These are phyloP conservation scores for Callospermophilus lateralis DNA, from an alignment of 2,113 vertebrate species.

Conservation along the genomic window DNA sequence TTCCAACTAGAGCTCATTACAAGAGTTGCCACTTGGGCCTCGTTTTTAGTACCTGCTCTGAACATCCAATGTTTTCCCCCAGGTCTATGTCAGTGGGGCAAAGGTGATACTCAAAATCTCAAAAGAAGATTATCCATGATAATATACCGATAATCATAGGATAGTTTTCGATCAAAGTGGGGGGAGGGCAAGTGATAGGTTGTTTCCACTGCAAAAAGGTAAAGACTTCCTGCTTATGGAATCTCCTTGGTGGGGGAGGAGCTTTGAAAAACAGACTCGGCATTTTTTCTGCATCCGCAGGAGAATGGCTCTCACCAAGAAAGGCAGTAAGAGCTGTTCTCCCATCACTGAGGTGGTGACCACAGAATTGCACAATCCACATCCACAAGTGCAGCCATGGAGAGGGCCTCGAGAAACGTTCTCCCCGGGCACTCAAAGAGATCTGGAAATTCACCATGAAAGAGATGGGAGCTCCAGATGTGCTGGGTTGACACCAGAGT, in stretches of 20 bases:
- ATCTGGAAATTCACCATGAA: slow-evolving; percentile 95
- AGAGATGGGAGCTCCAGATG: slow-evolving; percentile 94
- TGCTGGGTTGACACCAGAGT: slow-evolving; percentile 93
- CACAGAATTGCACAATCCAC: background rate
- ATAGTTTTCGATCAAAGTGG: background rate
- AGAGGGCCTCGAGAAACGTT: slow-evolving; percentile 91
- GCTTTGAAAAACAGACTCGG: background rate
- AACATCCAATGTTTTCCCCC: background rate
- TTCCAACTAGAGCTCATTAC: background rate
- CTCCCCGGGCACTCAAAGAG: slow-evolving; percentile 82
- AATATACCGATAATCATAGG: background rate
- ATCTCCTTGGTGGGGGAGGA: background rate
- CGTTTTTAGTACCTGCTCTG: background rate
- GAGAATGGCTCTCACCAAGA: background rate
- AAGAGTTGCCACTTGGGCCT: background rate
- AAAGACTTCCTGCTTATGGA: background rate
- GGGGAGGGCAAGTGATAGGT: background rate
- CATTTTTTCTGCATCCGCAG: background rate
- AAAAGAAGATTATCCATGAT: background rate
- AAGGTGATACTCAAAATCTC: background rate
- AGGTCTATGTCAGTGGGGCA: background rate
- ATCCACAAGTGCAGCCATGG: background rate
- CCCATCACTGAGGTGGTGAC: background rate
- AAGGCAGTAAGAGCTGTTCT: too few relatives aligned
- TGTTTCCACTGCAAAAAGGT: background rate